phyloP scores from a whole-genome alignment of 2,113 vertebrate species.

The Dunckerocampus dactyliophorus region DNA sequence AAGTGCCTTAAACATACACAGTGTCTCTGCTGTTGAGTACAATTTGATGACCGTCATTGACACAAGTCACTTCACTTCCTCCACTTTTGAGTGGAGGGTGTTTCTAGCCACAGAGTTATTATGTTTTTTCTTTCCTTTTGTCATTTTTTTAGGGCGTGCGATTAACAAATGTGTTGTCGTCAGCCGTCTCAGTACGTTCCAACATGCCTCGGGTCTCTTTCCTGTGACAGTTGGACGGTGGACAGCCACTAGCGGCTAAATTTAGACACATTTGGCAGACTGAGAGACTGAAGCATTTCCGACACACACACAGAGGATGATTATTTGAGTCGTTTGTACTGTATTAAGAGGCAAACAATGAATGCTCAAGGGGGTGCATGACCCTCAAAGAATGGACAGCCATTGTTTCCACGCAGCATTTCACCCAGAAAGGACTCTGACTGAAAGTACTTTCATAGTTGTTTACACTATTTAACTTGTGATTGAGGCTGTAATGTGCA shows the following conservation, averaged over 20 bases:
- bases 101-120: background rate
- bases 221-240: slow-evolving; percentile 50
- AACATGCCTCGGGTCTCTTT: slow-evolving; percentile 43
- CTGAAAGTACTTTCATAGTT: slow-evolving; percentile 6
- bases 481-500: no score
- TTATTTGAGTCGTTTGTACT: slow-evolving; percentile 9
- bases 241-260: slow-evolving; percentile 43
- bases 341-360: slow-evolving; percentile 18
- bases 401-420: slow-evolving; percentile 42
- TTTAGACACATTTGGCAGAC: slow-evolving; percentile 48
- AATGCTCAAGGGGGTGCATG: slow-evolving; percentile 12
- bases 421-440: slow-evolving; percentile 26
- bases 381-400: slow-evolving; percentile 40
- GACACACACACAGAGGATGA: slow-evolving; percentile 18
- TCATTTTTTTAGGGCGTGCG: slow-evolving; percentile 16
- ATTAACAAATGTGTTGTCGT: slow-evolving; percentile 36
- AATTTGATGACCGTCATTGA: no score
- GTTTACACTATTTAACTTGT: no score
- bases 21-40: no score
- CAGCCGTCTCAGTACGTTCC: slow-evolving; percentile 26
- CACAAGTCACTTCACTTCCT: no score
- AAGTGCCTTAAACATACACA: no score
- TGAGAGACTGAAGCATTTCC: slow-evolving; percentile 56
- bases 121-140: no score
- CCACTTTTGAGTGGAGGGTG: no score